Conservation (phyloP, 2,888 invertebrate genomes). For the Cabera pusaria region DNA sequence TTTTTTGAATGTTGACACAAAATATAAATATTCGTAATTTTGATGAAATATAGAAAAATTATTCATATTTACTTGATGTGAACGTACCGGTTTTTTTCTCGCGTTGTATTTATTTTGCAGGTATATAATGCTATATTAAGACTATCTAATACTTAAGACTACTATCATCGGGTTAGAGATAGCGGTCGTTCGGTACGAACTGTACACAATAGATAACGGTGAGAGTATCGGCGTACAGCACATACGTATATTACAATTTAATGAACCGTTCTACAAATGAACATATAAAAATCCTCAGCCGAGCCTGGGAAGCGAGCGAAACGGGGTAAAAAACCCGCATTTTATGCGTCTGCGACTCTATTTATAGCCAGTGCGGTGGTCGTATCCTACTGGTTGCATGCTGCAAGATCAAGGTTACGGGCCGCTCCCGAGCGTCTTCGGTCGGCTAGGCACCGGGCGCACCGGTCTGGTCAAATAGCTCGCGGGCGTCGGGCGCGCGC, state of each 20-base stretch:
- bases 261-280: conserved; percentile 52
- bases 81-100: too few relatives aligned
- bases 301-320: conserved; percentile 67
- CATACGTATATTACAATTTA: conserved; percentile 64
- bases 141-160: too few relatives aligned
- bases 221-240: conserved; percentile 39
- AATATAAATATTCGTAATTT: too few relatives aligned
- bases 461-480: conserved; percentile 40
- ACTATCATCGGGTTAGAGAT: too few relatives aligned
- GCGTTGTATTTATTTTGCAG: too few relatives aligned
- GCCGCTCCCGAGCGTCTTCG: conserved; percentile 59
- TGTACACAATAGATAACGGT: conserved; percentile 48
- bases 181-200: too few relatives aligned
- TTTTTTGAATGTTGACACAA: too few relatives aligned
- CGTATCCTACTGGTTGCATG: conserved; percentile 71
- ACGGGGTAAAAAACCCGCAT: conserved; percentile 66
- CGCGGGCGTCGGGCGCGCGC: conserved; percentile 40
- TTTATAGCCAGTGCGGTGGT: conserved; percentile 69
- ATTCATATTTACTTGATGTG: too few relatives aligned
- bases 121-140: too few relatives aligned
- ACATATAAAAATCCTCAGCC: conserved; percentile 56
- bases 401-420: conserved; percentile 78
- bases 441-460: conserved; percentile 52
- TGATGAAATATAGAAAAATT: too few relatives aligned
- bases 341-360: conserved; percentile 67